phyloP scores from a whole-genome alignment of 2,888 invertebrate species.

The Orchesella flavescens region DNA sequence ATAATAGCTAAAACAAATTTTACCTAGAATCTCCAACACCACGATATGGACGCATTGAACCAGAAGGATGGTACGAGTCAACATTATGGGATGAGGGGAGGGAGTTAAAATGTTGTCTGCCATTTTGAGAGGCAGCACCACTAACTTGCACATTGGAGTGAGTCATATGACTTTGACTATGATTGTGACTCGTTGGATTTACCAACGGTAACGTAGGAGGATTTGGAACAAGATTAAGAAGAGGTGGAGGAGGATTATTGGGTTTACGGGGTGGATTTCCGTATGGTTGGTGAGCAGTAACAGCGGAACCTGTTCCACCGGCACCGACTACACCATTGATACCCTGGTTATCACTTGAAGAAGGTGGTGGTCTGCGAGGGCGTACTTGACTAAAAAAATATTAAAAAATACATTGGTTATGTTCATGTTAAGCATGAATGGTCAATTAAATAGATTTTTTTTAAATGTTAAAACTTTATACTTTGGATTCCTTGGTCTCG shows the following conservation, averaged over 20 bases:
- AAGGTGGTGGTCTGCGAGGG: slow-evolving; percentile 50
- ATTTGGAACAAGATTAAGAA: slow-evolving; percentile 32
- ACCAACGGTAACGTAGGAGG: slow-evolving; percentile 62
- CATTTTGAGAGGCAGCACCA: slow-evolving; percentile 66
- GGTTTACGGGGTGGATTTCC: slow-evolving; percentile 67
- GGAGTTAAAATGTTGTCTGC: slow-evolving; percentile 64
- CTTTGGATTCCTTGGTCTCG: slow-evolving; percentile 70
- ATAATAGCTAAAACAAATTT: neutral
- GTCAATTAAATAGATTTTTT: neutral
- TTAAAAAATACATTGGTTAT: neutral
- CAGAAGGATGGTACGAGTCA: slow-evolving; percentile 54
- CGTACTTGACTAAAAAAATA: slow-evolving; percentile 61
- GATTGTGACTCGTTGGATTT: slow-evolving; percentile 64
- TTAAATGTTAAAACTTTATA: slow-evolving; percentile 36
- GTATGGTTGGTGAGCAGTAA: slow-evolving; percentile 61
- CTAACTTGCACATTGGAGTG: slow-evolving; percentile 65
- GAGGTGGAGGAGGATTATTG: slow-evolving; percentile 64
- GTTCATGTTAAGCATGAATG: neutral
- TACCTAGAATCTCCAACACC: slow-evolving; percentile 60
- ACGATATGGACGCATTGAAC: slow-evolving; percentile 64
- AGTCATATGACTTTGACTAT: slow-evolving; percentile 66
- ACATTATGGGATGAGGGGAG: slow-evolving; percentile 60
- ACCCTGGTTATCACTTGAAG: slow-evolving; percentile 59
- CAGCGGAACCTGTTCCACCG: slow-evolving; percentile 48
- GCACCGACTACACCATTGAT: slow-evolving; percentile 60